phyloP scores from a whole-genome alignment of 53 echinoderm and acorn worm species.

The Zoroaster sp. region DNA sequence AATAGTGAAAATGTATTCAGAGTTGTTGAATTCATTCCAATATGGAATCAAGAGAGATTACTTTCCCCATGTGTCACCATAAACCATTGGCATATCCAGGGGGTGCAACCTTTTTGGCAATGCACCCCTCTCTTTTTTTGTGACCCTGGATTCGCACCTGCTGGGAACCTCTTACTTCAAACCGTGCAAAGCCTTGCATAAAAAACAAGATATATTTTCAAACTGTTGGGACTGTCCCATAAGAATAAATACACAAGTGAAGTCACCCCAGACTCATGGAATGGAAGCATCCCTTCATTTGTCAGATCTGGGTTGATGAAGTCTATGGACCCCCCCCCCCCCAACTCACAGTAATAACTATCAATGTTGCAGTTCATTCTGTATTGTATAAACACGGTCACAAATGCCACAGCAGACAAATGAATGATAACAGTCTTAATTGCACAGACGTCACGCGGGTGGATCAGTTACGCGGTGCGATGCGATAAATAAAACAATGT shows the following conservation, averaged over 20 bases:
- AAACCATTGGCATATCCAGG: too few species aligned
- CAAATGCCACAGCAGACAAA: background rate
- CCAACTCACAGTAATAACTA: background rate
- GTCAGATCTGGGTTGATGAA: constrained; percentile 32
- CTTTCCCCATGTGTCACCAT: too few species aligned
- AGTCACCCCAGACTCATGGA: background rate
- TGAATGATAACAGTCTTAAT: background rate
- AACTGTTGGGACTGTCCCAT: background rate
- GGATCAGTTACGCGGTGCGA: background rate
- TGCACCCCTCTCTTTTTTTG: too few species aligned
- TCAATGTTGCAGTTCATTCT: constrained; percentile 6
- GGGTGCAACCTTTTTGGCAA: too few species aligned
- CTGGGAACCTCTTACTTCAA: too few species aligned
- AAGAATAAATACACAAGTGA: background rate
- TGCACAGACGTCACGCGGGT: background rate
- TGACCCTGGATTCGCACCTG: too few species aligned
- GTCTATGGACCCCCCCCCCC: background rate
- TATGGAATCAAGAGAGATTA: too few species aligned
- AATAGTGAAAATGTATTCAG: too few species aligned
- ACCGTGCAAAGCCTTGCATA: too few species aligned
- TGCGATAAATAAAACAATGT: background rate
- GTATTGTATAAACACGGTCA: constrained; percentile 10
- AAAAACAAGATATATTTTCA: background rate
- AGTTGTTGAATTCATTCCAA: too few species aligned
- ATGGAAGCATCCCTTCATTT: background rate